Conservation (phyloP, 2,113 vertebrate genomes). For the Platysternon megacephalum region DNA sequence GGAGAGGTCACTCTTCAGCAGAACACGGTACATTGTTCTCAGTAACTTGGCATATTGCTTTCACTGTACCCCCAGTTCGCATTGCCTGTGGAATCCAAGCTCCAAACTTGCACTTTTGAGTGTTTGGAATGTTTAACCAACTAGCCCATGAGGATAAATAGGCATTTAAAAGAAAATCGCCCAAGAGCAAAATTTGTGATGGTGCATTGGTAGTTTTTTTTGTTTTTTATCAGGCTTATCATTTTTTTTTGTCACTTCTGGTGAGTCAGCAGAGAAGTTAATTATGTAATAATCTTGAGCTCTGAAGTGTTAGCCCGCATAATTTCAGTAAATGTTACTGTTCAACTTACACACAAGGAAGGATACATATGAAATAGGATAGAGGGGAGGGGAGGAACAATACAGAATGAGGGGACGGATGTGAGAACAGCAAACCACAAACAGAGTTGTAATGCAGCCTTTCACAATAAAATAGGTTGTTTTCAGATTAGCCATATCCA, state of each 20-base stretch:
- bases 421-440: not conserved
- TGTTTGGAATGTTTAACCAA: not conserved
- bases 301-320: not conserved
- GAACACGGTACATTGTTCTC: not conserved
- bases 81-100: not conserved
- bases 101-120: not conserved
- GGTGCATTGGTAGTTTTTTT: not conserved
- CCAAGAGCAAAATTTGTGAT: not conserved
- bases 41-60: not conserved
- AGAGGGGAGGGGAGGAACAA: not conserved
- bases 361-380: fast-evolving
- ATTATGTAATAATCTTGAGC: not conserved
- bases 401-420: fast-evolving
- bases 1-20: not conserved
- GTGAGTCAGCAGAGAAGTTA: fast-evolving
- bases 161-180: not conserved
- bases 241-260: too few relatives aligned
- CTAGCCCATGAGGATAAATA: not conserved
- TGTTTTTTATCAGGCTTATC: not conserved
- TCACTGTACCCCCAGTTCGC: not conserved
- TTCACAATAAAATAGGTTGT: not conserved
- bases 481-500: not conserved
- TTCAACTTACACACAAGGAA: fast-evolving
- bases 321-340: fast-evolving
- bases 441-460: not conserved